These are phyloP conservation scores for Pangasius sanitwongsei DNA, from an alignment of 2,797 vertebrate genomes.

Conservation along the genomic window DNA sequence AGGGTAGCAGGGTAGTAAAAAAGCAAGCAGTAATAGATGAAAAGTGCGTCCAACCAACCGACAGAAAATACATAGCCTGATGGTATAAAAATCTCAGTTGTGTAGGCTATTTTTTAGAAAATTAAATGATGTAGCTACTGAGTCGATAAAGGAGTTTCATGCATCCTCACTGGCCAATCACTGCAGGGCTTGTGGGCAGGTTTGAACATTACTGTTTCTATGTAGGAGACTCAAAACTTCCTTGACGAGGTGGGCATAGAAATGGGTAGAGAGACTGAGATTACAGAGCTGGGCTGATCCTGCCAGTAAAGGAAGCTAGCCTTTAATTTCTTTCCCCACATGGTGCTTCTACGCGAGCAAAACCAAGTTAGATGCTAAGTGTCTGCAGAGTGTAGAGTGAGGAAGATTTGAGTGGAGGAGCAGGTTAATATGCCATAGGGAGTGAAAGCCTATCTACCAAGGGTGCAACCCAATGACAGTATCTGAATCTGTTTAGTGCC, in stretches of 20 bases:
- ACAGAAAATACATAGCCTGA: background rate
- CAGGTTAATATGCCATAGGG: background rate
- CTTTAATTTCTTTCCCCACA: background rate
- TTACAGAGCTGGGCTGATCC: background rate
- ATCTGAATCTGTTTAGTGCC: background rate
- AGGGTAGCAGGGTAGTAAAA: background rate
- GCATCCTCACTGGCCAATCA: background rate
- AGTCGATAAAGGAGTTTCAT: background rate
- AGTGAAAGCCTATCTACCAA: background rate
- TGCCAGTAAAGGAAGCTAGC: background rate
- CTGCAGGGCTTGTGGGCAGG: background rate
- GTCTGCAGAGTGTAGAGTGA: background rate
- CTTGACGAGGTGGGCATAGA: background rate
- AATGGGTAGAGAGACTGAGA: background rate
- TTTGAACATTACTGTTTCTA: background rate
- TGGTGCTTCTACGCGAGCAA: background rate
- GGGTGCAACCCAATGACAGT: background rate
- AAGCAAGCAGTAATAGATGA: background rate
- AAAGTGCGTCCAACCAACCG: background rate
- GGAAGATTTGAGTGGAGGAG: background rate
- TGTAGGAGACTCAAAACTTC: background rate
- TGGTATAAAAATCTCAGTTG: background rate
- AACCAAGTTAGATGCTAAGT: background rate
- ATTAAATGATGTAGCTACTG: background rate
- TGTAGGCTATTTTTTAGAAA: background rate